Evolutionary conservation across 1,140 invertebrate species (phyloP), one percentile per base, ranked within the genome.

Genomic region (Rhynchophorus ferrugineus): DNA sequence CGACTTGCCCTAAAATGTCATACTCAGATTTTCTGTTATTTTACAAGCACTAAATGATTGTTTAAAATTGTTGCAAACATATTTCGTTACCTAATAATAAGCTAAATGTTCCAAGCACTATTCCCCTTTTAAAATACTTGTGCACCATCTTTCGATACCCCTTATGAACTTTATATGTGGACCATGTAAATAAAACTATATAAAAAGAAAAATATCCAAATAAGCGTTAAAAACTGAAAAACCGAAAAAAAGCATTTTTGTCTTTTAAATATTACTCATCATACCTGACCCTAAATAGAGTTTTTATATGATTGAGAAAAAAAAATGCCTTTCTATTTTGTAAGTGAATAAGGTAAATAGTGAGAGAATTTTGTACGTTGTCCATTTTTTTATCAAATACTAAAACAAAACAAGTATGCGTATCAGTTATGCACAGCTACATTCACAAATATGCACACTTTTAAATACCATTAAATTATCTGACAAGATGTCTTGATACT

Each of bases 371-470:
- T 61, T 61, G 50, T 61, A 61, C 57, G 49, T 61, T 57, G 54
- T 59, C 59, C 57, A 59, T 53, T 58, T 60, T 58, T 50, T 50
- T 52, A 47, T 45, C 56, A 56, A 47, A 20, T 51, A 49, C 50
- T 51, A 52, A 58, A 62, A 60, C 57, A 62, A 24, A 57, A 54
- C 54, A 43, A 58, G 58, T 56, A 62, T 61, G 56, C 53, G 44
- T 22, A 57, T 22, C 57, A 58, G 48, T 37, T 43, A 54, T n/a
- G 58, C 61, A 62, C 61, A 38, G 61, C 61, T 62, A 50, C 29
- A 39, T n/a, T 50, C 35, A 38, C 34, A 47, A 22, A 11, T 38
- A 38, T 22, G 11, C 24, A 36, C 20, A 22, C 20, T 35, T n/a
- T 29, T 29, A 29, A 29, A 29, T 29, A 29, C 5, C 11, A 29